These are phyloP conservation scores for Ophthalmolycus amberensis DNA, from an alignment of 2,113 vertebrate species.

Conservation along the genomic window DNA sequence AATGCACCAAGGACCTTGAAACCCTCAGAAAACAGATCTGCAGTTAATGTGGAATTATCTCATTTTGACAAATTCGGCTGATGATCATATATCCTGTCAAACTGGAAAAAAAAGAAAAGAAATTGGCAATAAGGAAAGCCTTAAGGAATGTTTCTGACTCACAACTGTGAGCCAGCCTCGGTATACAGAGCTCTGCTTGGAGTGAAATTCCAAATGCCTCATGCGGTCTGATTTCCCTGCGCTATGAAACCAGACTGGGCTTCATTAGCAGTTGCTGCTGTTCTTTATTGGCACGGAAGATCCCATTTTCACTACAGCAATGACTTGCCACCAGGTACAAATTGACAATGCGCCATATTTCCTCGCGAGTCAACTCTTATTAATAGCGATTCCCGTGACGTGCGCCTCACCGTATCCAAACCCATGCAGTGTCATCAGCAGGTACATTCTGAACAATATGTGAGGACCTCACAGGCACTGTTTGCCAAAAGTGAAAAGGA, in stretches of 20 bases:
- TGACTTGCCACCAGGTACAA: constrained; percentile 71
- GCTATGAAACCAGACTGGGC: constrained; percentile 53
- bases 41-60: constrained; percentile 18
- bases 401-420: constrained; percentile 12
- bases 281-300: constrained; percentile 72
- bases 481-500: constrained; percentile 50
- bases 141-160: constrained; percentile 31
- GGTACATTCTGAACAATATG: constrained; percentile 46
- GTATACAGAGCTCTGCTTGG: constrained; percentile 28
- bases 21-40: constrained; percentile 17
- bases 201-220: constrained; percentile 63
- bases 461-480: constrained; percentile 29
- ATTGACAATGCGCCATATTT: constrained; percentile 76
- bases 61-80: constrained; percentile 11
- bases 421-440: constrained; percentile 46
- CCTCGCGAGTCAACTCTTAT: constrained; percentile 67
- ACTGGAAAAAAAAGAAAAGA: background rate
- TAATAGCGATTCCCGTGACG: constrained; percentile 56
- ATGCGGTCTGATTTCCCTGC: constrained; percentile 58
- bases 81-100: background rate
- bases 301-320: constrained; percentile 73
- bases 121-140: background rate
- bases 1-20: constrained; percentile 21
- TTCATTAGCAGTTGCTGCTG: constrained; percentile 68
- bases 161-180: constrained; percentile 31